Evolutionary conservation across 2,888 invertebrate genomes (phyloP), one percentile per base, ranked within the genome.

Genomic region (Pharmacophagus antenor): DNA sequence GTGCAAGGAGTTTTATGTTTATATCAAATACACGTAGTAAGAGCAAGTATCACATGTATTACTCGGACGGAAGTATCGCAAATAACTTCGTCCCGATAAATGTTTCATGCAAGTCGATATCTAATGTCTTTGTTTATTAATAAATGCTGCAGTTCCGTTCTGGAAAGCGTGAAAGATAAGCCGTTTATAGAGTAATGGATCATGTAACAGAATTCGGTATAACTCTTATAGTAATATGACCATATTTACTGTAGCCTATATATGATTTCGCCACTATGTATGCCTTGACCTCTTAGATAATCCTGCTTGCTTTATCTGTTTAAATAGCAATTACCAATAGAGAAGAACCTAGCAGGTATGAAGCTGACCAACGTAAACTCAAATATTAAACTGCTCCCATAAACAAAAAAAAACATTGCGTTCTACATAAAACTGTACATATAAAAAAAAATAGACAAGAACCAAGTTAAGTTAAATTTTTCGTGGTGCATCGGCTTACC

Each of bases 1-100:
- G 4, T 37, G n/a, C n/a, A n/a, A n/a, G n/a, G 10, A 37, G 37
- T n/a, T 15, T n/a, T 15, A n/a, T 0, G 15, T 37, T 1, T 37
- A 15, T 37, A n/a, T 3, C 6, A 37, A 37, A 37, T 5, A n/a
- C n/a, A 2, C n/a, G n/a, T n/a, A n/a, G 15, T n/a, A 37, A 5
- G 1, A 15, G 37, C 10, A 2, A 31, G 15, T 15, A 15, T 3
- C 15, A 42, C 17, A 41, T 27, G 27, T 27, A 27, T 27, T 27
- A 27, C 27, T 1, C 23, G n/a, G 31, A 20, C 54, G 54, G 54
- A 54, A 46, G 31, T 20, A 18, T n/a, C 6, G 23, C 42, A 53
- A 53, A 53, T 53, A 41, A 52, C 52, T 8, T 42, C 18, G 17
- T 18, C 18, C 27, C 25, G 54, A 54, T 54, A 46, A 46, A 44